Conservation (phyloP, 2,888 invertebrate species). For the Microchrysa polita region DNA sequence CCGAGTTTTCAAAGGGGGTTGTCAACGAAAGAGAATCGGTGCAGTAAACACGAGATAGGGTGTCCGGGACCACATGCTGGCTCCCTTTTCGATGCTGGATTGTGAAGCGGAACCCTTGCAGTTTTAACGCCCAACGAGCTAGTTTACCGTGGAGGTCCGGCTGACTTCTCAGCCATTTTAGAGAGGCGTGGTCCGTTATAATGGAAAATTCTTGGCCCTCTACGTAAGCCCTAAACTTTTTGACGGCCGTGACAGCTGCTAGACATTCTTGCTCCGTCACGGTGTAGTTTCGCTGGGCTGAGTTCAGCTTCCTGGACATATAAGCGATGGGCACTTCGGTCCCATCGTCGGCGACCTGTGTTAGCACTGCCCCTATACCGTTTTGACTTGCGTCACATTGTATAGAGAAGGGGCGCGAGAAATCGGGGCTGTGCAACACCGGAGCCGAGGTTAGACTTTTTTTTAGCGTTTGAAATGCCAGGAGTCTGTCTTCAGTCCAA, state of each 20-base stretch:
- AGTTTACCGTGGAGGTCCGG: background rate
- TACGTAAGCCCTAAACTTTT: conserved; percentile 48
- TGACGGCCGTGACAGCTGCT: conserved; percentile 44
- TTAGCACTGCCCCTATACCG: conserved; percentile 34
- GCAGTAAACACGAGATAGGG: no score
- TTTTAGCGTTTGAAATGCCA: no score
- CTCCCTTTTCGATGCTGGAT: no score
- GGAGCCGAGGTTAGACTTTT: no score
- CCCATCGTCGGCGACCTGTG: background rate
- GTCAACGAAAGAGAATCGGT: no score
- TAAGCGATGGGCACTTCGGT: no score
- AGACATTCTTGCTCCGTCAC: conserved; percentile 50
- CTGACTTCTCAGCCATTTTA: conserved; percentile 1
- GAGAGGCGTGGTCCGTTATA: conserved; percentile 25
- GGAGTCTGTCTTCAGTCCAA: no score
- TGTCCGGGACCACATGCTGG: no score
- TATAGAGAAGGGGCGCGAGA: background rate
- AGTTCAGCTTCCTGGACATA: no score
- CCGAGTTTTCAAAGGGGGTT: no score
- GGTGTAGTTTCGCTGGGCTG: conserved; percentile 42
- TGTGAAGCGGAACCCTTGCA: no score
- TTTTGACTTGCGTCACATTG: conserved; percentile 27
- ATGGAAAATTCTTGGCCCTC: conserved; percentile 45
- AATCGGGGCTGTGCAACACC: conserved; percentile 6
- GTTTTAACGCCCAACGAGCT: conserved; percentile 10